These are phyloP conservation scores for Climacteris rufus DNA, from an alignment of 2,113 vertebrate species.

Conservation along the genomic window DNA sequence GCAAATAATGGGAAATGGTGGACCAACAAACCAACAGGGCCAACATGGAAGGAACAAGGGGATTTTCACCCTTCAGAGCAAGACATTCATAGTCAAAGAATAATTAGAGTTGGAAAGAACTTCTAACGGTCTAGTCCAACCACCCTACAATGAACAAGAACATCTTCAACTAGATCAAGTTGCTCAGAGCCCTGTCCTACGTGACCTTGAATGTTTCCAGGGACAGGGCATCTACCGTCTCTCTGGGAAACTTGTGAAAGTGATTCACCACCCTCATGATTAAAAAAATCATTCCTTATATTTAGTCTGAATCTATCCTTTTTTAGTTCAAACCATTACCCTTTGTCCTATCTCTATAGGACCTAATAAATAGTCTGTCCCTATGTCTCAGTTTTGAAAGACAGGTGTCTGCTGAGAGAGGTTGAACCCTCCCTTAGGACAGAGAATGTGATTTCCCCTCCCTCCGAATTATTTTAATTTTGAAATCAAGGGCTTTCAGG, in stretches of 20 bases:
- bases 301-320: background rate
- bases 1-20: background rate
- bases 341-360: background rate
- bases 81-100: background rate
- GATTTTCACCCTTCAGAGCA: background rate
- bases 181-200: fast-evolving
- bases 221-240: no score
- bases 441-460: no score
- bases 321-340: background rate
- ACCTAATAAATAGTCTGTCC: background rate
- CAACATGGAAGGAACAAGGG: background rate
- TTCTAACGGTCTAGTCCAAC: background rate
- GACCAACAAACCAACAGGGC: background rate
- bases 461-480: no score
- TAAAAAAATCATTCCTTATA: background rate
- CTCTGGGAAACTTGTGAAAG: background rate
- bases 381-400: no score
- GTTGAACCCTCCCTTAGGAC: no score
- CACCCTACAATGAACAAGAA: fast-evolving
- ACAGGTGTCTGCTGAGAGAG: no score
- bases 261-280: background rate
- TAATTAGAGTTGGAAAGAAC: background rate
- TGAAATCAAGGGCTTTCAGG: no score
- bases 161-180: background rate
- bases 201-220: background rate